These are phyloP conservation scores for Spongilla lacustris DNA, from an alignment of 37 sponge, comb jelly and placozoan species.

Conservation along the genomic window DNA sequence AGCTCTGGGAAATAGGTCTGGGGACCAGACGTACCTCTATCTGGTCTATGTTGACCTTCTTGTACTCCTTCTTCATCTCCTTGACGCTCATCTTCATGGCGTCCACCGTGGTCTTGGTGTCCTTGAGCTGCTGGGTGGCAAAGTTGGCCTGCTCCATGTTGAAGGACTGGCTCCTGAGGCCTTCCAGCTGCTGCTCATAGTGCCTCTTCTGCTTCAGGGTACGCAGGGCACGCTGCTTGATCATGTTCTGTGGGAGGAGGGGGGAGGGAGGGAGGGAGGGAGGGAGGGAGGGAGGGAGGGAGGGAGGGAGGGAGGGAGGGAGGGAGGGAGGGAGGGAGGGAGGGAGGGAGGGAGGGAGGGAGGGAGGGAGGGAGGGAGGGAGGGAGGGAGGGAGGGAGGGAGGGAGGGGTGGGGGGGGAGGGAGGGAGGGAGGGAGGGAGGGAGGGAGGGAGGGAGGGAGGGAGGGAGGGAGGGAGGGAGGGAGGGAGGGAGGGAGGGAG, in stretches of 20 bases:
- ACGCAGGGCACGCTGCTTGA: constrained; percentile 94
- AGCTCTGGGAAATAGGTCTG: no score
- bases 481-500: no score
- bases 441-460: constrained; percentile 15
- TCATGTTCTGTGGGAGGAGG: constrained; percentile 84
- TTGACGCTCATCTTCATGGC: constrained; percentile 98
- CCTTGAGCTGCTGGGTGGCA: constrained; percentile 96
- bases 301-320: background rate
- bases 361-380: background rate
- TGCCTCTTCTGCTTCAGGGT: constrained; percentile 97
- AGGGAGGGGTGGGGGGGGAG: background rate
- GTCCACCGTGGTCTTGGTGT: constrained; percentile 96
- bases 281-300: constrained; percentile 18
- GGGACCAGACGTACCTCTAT: constrained; percentile 75
- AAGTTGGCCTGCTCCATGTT: constrained; percentile 99
- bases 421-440: constrained; percentile 10
- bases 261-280: constrained; percentile 5
- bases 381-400: background rate
- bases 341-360: background rate
- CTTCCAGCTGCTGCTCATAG: constrained; percentile 94
- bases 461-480: no score
- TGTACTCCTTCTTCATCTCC: constrained; percentile 99
- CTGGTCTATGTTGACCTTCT: constrained; percentile 95
- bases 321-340: background rate
- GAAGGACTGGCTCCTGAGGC: constrained; percentile 93